These are phyloP conservation scores for Crematogaster levior DNA, from an alignment of 2,888 invertebrate species.

Conservation along the genomic window DNA sequence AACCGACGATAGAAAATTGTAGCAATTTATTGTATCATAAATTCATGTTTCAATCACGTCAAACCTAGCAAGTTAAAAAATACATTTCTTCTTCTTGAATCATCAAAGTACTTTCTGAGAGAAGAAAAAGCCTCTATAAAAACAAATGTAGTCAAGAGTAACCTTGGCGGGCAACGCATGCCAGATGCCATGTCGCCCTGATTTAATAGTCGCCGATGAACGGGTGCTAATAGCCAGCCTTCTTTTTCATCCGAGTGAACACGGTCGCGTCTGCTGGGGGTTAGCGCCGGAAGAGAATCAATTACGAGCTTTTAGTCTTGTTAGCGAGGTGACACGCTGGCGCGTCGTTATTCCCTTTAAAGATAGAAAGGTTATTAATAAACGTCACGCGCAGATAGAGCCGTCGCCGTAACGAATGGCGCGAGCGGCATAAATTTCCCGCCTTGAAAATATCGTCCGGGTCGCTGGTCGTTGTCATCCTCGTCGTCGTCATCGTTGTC, in stretches of 20 bases:
- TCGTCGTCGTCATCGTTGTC: conserved; percentile 17
- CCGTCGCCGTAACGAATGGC: conserved; percentile 52
- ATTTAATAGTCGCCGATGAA: conserved; percentile 70
- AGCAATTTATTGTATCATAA: conserved; percentile 6
- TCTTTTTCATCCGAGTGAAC: conserved; percentile 64
- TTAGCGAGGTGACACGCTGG: conserved; percentile 70
- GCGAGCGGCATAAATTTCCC: conserved; percentile 51
- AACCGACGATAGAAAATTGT: neutral
- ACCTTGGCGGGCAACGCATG: neutral
- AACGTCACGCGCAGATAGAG: conserved; percentile 71
- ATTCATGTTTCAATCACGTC: no score
- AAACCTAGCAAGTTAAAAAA: neutral
- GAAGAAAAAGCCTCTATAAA: neutral
- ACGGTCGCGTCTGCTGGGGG: conserved; percentile 50
- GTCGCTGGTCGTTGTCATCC: neutral
- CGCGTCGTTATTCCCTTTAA: conserved; percentile 72
- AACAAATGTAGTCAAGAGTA: neutral
- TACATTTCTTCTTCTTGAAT: neutral
- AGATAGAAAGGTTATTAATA: conserved; percentile 75
- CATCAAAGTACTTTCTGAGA: neutral
- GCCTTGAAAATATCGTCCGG: conserved; percentile 47
- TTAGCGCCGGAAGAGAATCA: conserved; percentile 73
- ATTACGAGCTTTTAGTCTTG: conserved; percentile 76
- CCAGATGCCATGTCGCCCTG: conserved; percentile 46
- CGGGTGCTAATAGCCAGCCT: conserved; percentile 68